phyloP scores from a whole-genome alignment of 2,888 invertebrate genomes.

The Watsonalla cultraria region DNA sequence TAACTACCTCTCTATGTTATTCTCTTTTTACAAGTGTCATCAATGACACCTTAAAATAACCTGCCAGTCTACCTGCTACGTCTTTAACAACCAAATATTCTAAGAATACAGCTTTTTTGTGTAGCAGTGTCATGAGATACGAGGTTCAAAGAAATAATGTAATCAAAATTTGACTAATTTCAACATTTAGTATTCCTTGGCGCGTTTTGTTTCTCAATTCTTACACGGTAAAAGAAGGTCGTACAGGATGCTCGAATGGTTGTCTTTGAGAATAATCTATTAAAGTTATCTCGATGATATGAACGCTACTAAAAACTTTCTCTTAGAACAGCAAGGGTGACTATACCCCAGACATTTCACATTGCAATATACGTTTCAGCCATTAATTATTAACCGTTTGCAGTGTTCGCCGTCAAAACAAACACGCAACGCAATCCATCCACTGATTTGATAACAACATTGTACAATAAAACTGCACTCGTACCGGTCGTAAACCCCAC shows the following conservation, averaged over 20 bases:
- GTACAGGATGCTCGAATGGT: too few relatives aligned
- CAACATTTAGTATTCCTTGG: not conserved
- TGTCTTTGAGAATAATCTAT: too few relatives aligned
- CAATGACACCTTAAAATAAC: slow-evolving; percentile 10
- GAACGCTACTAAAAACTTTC: too few relatives aligned
- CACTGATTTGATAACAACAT: slow-evolving; percentile 44
- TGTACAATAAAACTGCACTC: slow-evolving; percentile 17
- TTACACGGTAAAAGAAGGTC: too few relatives aligned
- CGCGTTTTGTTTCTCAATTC: not conserved
- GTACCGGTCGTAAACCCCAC: slow-evolving; percentile 40
- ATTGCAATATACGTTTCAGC: slow-evolving; percentile 3
- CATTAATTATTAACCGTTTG: slow-evolving; percentile 25
- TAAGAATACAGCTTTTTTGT: not conserved
- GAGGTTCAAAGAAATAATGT: not conserved
- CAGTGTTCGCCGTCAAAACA: slow-evolving; percentile 33
- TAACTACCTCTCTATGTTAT: too few relatives aligned
- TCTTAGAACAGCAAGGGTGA: not conserved
- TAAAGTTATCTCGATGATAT: too few relatives aligned
- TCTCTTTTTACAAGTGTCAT: too few relatives aligned
- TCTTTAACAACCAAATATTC: not conserved
- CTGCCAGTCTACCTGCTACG: slow-evolving; percentile 8
- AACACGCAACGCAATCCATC: slow-evolving; percentile 48
- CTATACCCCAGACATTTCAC: slow-evolving; percentile 1
- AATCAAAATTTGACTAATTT: slow-evolving; percentile 7
- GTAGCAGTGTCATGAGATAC: not conserved